Conservation (phyloP, 2,888 invertebrate species). For the Calliopum simillimum region DNA sequence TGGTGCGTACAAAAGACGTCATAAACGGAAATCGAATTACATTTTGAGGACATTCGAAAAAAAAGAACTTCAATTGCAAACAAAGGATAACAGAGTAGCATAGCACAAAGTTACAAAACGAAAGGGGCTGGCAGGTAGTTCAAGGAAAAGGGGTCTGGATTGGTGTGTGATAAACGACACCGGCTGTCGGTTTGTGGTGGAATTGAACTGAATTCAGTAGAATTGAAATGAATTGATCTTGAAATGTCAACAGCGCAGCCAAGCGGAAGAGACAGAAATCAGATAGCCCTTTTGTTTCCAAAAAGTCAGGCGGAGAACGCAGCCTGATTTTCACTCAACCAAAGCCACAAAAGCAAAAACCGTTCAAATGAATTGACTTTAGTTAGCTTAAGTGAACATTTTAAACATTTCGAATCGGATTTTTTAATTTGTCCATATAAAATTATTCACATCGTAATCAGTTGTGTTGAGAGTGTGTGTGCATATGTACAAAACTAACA, state of each 20-base stretch:
- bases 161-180: no score
- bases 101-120: constrained; percentile 4
- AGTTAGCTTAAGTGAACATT: no score
- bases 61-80: no score
- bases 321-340: no score
- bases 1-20: no score
- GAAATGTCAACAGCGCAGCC: constrained; percentile 35
- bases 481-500: constrained; percentile 3
- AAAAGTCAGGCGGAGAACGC: background rate
- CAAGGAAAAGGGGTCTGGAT: no score
- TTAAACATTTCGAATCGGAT: no score
- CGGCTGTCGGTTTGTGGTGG: background rate
- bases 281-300: constrained; percentile 7
- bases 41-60: no score
- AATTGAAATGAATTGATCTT: constrained; percentile 30
- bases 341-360: no score
- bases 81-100: background rate
- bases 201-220: background rate
- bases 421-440: no score
- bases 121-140: background rate
- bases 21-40: no score
- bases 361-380: no score
- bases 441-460: background rate
- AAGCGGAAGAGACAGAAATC: constrained; percentile 25
- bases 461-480: background rate